Conservation (phyloP, 2,113 vertebrate species). For the Cyphomyrus plagiostoma region DNA sequence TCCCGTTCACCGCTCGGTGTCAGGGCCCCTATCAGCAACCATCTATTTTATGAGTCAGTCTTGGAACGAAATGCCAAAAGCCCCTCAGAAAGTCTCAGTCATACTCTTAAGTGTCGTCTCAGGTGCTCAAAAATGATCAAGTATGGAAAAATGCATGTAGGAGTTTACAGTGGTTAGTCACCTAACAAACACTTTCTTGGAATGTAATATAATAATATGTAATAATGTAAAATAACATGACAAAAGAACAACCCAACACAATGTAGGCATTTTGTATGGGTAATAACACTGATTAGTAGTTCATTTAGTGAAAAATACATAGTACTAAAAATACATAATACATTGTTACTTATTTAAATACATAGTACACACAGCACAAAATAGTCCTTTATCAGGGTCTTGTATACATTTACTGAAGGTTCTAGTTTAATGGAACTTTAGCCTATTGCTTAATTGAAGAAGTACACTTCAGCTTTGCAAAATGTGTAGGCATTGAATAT, state of each 20-base stretch:
- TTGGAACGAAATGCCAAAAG: background rate
- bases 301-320: background rate
- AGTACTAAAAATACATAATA: background rate
- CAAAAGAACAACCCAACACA: background rate
- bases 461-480: background rate
- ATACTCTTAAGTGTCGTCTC: background rate
- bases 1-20: background rate
- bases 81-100: background rate
- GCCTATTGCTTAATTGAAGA: background rate
- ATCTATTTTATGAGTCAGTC: conserved; percentile 15
- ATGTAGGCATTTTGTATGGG: background rate
- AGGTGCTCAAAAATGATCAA: background rate
- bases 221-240: background rate
- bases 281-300: background rate
- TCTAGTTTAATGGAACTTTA: background rate
- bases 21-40: background rate
- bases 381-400: background rate
- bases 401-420: background rate
- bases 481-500: background rate
- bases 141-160: background rate
- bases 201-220: background rate
- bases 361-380: background rate
- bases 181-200: background rate
- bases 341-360: too few relatives aligned
- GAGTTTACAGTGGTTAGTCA: background rate